A percentile compares a stretch with the other conserved stretches of the same genome.
Evolutionary conservation across 2,113 vertebrate genomes (phyloP).

Genomic region (Perca fluviatilis): DNA sequence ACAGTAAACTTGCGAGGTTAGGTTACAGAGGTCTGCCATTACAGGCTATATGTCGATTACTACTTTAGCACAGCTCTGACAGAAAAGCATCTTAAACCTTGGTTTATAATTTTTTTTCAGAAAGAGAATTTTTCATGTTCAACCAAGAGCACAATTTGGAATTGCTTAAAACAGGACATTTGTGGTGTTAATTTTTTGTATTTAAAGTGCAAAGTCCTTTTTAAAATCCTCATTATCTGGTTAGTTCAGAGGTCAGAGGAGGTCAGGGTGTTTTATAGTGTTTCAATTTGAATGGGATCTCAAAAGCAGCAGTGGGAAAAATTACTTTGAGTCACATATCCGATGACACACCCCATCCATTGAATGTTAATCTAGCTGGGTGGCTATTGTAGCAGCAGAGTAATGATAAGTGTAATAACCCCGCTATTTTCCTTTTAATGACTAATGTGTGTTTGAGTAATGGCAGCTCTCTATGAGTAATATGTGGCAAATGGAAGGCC

Average conservation of each 20-base stretch:
- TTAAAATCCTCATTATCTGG: conserved; percentile 33
- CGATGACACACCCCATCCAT: conserved; percentile 62
- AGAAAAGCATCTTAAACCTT: conserved; percentile 68
- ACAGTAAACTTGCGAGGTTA: conserved; percentile 35
- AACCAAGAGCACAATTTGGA: conserved; percentile 57
- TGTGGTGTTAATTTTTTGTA: neutral
- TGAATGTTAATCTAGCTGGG: conserved; percentile 61
- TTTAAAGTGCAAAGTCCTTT: neutral
- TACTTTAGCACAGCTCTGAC: conserved; percentile 47
- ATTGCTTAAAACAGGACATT: conserved; percentile 2
- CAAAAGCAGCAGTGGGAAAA: conserved; percentile 65
- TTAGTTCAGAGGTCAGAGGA: conserved; percentile 45
- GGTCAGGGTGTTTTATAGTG: conserved; percentile 59
- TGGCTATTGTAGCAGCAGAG: conserved; percentile 53
- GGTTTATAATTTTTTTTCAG: conserved; percentile 56
- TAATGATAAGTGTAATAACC: conserved; percentile 69
- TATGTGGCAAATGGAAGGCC: conserved; percentile 69
- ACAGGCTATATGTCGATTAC: conserved; percentile 65
- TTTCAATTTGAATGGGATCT: conserved; percentile 64
- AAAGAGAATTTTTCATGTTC: conserved; percentile 29
- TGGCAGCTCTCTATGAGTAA: conserved; percentile 70
- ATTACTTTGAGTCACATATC: conserved; percentile 67
- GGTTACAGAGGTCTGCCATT: conserved; percentile 58
- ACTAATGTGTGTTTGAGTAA: conserved; percentile 67
- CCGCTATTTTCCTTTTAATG: conserved; percentile 70